Percentiles rank a stretch among this genome's conserved stretches.
phyloP scores from a whole-genome alignment of 2,113 vertebrate species.

The Neogobius melanostomus region DNA sequence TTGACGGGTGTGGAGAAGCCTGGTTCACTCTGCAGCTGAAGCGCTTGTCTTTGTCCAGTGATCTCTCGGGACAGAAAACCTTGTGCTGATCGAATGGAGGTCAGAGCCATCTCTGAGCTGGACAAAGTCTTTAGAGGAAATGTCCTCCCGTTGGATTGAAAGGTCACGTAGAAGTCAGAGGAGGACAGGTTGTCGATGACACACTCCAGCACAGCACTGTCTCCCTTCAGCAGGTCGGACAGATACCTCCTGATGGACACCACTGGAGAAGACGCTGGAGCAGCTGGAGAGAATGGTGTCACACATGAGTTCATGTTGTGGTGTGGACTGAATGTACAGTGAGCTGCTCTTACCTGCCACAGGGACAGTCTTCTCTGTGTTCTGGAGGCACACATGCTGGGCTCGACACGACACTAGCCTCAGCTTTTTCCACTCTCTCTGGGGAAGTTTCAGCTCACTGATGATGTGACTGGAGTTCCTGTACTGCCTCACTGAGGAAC shows the following conservation, averaged over 20 bases:
- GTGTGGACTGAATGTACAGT: too few relatives aligned
- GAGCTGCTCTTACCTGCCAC: too few relatives aligned
- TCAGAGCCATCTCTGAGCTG: slow-evolving; percentile 31
- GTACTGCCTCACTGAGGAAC: too few relatives aligned
- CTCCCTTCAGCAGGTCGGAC: slow-evolving; percentile 22
- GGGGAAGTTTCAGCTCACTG: too few relatives aligned
- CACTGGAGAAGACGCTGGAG: slow-evolving; percentile 18
- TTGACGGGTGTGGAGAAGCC: background rate
- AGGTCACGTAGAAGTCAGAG: slow-evolving; percentile 44
- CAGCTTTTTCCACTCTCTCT: too few relatives aligned
- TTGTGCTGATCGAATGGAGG: slow-evolving; percentile 29
- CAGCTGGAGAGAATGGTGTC: too few relatives aligned
- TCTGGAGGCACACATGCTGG: too few relatives aligned
- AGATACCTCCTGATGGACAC: slow-evolving; percentile 65
- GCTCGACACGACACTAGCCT: too few relatives aligned
- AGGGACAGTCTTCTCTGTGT: too few relatives aligned
- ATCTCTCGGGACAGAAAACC: slow-evolving; percentile 20
- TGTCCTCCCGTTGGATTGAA: slow-evolving; percentile 20
- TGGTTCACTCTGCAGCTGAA: slow-evolving; percentile 3
- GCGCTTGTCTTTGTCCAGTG: background rate
- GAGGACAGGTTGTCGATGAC: slow-evolving; percentile 43
- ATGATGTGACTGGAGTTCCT: too few relatives aligned
- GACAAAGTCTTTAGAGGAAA: slow-evolving; percentile 24
- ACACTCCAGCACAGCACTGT: slow-evolving; percentile 56
- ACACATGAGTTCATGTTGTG: too few relatives aligned